Conservation (phyloP, 53 echinoderm and acorn worm genomes). For the Arbacia lixula region DNA sequence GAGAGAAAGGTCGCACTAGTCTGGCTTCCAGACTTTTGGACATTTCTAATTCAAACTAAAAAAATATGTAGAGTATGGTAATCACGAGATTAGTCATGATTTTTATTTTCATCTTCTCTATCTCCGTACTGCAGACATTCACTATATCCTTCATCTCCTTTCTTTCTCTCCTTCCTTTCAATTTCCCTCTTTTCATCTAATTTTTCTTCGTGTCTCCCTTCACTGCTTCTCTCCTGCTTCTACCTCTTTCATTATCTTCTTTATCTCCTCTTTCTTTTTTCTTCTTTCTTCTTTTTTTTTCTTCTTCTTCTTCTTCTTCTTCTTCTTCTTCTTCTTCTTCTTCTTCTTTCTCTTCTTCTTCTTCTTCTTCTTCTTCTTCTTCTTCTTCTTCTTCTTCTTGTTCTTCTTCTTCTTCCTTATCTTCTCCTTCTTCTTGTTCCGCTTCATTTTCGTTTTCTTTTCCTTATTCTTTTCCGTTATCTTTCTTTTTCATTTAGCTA, state of each 20-base stretch:
- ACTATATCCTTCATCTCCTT: too few relatives aligned
- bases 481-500: neutral
- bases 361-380: slow-evolving; percentile 14
- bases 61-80: too few relatives aligned
- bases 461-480: neutral
- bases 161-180: too few relatives aligned
- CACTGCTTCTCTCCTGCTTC: neutral
- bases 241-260: neutral
- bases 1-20: too few relatives aligned
- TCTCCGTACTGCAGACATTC: too few relatives aligned
- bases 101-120: too few relatives aligned
- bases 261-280: neutral
- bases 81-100: too few relatives aligned
- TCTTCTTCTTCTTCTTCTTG: slow-evolving; percentile 10
- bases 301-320: neutral
- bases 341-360: neutral
- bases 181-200: too few relatives aligned
- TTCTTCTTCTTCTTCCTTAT: slow-evolving; percentile 9
- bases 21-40: too few relatives aligned
- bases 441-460: neutral
- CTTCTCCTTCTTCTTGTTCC: slow-evolving; percentile 30
- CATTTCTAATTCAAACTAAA: too few relatives aligned
- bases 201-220: neutral
- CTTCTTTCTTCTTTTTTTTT: neutral
- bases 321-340: neutral